phyloP scores from a whole-genome alignment of 2,888 invertebrate genomes.

The Hirtodrosophila alboralis region DNA sequence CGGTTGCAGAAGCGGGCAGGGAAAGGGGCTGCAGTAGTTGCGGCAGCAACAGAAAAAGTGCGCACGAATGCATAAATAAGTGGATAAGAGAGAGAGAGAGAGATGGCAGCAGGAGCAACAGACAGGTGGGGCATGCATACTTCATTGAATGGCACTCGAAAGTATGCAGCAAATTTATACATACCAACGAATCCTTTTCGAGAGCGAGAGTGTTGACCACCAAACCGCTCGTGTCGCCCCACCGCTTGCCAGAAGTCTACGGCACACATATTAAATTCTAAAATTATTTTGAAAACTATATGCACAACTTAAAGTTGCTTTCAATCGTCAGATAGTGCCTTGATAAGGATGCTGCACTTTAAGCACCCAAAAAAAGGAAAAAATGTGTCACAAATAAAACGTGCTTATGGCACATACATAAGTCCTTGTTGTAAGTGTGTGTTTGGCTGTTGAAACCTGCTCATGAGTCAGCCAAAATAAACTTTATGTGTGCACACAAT shows the following conservation, averaged over 20 bases:
- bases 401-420: constrained; percentile 41
- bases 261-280: constrained; percentile 37
- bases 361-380: no score
- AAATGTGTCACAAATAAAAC: constrained; percentile 60
- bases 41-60: constrained; percentile 61
- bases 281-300: constrained; percentile 3
- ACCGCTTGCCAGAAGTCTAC: constrained; percentile 32
- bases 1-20: constrained; percentile 17
- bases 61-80: constrained; percentile 77
- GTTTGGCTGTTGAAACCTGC: constrained; percentile 34
- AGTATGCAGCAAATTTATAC: constrained; percentile 56
- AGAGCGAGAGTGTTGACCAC: constrained; percentile 26
- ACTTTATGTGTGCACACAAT: constrained; percentile 74
- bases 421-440: neutral
- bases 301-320: constrained; percentile 35
- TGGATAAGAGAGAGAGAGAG: constrained; percentile 32
- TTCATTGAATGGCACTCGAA: constrained; percentile 77
- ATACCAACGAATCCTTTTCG: constrained; percentile 19
- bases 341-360: constrained; percentile 31
- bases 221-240: no score
- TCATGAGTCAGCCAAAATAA: constrained; percentile 55
- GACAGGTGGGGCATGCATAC: constrained; percentile 47
- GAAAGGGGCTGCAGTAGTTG: constrained; percentile 11
- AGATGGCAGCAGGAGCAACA: no score
- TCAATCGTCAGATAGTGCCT: constrained; percentile 28